phyloP scores from a whole-genome alignment of 2,113 vertebrate genomes.

The Phocoena sinus region DNA sequence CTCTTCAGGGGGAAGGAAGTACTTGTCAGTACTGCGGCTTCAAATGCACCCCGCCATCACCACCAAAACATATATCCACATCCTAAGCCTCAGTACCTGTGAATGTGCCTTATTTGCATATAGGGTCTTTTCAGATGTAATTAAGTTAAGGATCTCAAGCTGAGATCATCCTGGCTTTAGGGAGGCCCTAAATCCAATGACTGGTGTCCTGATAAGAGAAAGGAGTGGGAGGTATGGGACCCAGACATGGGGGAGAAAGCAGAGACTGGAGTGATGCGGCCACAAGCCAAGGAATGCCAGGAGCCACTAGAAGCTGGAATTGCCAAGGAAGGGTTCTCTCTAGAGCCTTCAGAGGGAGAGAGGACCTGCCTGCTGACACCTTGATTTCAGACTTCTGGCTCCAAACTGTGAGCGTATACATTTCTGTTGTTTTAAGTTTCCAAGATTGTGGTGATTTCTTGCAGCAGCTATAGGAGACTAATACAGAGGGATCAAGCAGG shows the following conservation, averaged over 20 bases:
- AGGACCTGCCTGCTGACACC: not conserved
- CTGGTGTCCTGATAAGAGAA: not conserved
- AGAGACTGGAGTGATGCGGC: no score
- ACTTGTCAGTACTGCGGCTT: not conserved
- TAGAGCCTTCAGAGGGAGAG: not conserved
- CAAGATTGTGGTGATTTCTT: not conserved
- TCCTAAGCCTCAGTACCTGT: not conserved
- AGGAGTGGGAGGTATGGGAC: not conserved
- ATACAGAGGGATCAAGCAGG: not conserved
- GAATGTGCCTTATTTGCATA: not conserved
- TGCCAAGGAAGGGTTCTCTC: not conserved
- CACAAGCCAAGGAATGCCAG: not conserved
- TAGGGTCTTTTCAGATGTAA: not conserved
- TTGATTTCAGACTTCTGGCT: not conserved
- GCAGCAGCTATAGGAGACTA: not conserved
- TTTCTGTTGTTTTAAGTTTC: not conserved
- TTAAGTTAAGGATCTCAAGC: not conserved
- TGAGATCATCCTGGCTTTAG: not conserved
- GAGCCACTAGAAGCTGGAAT: not conserved
- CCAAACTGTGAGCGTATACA: not conserved
- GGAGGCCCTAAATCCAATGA: not conserved
- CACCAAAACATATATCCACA: not conserved
- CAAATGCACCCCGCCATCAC: not conserved
- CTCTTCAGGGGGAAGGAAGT: not conserved
- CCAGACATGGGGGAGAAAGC: not conserved